Conservation (phyloP, 2,113 vertebrate genomes). For the Paralichthys olivaceus region DNA sequence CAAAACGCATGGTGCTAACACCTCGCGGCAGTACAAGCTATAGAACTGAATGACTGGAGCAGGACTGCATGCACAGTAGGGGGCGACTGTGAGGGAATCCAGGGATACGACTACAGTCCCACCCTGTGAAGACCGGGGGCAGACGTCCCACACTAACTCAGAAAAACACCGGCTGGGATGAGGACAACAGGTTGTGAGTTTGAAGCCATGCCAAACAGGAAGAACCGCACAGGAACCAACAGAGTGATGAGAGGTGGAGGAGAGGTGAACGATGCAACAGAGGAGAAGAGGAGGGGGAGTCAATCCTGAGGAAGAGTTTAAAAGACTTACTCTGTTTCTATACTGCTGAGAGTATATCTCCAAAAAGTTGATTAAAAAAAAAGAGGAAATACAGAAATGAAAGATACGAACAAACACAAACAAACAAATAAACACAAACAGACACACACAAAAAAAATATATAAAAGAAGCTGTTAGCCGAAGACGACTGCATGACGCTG, state of each 20-base stretch:
- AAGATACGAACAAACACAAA: conserved; percentile 76
- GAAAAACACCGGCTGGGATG: conserved; percentile 19
- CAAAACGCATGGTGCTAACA: neutral
- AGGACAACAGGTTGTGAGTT: conserved; percentile 29
- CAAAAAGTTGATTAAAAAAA: conserved; percentile 76
- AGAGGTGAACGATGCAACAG: conserved; percentile 41
- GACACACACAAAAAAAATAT: conserved; percentile 78
- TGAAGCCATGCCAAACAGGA: conserved; percentile 69
- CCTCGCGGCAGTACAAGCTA: conserved; percentile 1
- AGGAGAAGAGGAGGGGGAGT: conserved; percentile 27
- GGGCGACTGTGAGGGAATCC: conserved; percentile 13
- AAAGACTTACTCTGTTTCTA: conserved; percentile 85
- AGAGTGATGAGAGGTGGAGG: conserved; percentile 25
- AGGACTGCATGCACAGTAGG: conserved; percentile 63
- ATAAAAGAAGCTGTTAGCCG: conserved; percentile 82
- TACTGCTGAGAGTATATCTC: conserved; percentile 84
- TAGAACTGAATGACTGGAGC: conserved; percentile 3
- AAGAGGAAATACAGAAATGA: conserved; percentile 69
- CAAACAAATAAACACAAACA: conserved; percentile 71
- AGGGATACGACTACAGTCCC: conserved; percentile 20
- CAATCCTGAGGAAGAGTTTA: conserved; percentile 60
- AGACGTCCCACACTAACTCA: conserved; percentile 38
- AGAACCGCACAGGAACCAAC: conserved; percentile 50
- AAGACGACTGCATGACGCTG: conserved; percentile 61
- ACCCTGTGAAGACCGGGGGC: conserved; percentile 53